phyloP scores from a whole-genome alignment of 2,888 invertebrate species.

The Charanyca ferruginea region DNA sequence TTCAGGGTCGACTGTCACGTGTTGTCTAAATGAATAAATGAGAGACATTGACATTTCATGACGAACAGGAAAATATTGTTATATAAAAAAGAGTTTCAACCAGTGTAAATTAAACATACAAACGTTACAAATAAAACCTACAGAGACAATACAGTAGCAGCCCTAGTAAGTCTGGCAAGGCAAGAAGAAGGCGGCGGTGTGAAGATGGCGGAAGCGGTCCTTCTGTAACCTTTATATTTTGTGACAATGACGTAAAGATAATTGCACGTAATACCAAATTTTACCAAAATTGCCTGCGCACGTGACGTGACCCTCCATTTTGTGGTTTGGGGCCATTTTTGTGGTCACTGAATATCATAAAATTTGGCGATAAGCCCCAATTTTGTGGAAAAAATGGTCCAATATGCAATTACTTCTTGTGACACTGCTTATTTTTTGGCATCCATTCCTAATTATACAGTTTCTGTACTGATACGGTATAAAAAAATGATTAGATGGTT shows the following conservation, averaged over 20 bases:
- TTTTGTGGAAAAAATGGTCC: conserved; percentile 26
- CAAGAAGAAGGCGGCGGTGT: too few species aligned
- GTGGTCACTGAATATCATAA: conserved; percentile 36
- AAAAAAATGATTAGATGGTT: not conserved
- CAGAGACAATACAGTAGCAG: too few species aligned
- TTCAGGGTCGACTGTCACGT: too few species aligned
- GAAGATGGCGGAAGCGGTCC: too few species aligned
- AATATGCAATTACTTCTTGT: conserved; percentile 32
- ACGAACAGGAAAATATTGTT: too few species aligned
- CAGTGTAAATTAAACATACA: too few species aligned
- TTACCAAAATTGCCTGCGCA: conserved; percentile 18
- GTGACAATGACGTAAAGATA: not conserved
- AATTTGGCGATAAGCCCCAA: conserved; percentile 29
- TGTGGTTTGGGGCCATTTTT: conserved; percentile 15
- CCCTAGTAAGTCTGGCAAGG: too few species aligned
- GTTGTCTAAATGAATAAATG: too few species aligned
- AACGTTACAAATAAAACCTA: too few species aligned
- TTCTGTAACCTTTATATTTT: too few species aligned
- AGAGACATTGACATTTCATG: too few species aligned
- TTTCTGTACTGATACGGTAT: not conserved
- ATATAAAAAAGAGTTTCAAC: too few species aligned
- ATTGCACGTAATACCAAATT: not conserved
- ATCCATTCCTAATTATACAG: conserved; percentile 3
- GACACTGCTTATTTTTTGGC: not conserved
- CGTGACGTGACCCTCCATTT: conserved; percentile 9